These are phyloP conservation scores for Epizoanthus stellaris DNA, from an alignment of 92 coral and sea anemone genomes.

Conservation along the genomic window DNA sequence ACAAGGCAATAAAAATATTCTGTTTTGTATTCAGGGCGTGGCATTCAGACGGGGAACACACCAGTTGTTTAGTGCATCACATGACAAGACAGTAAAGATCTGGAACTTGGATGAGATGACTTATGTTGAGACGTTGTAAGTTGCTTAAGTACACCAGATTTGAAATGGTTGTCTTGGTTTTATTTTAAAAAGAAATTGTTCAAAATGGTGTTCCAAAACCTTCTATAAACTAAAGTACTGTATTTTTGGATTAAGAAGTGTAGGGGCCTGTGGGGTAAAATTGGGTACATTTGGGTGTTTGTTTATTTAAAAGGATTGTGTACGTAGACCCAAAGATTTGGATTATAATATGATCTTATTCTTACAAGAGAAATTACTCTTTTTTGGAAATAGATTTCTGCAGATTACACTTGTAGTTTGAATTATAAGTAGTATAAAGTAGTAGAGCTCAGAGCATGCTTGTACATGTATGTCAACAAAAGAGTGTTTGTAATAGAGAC, in stretches of 20 bases:
- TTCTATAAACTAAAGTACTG: background rate
- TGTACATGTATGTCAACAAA: too few species aligned
- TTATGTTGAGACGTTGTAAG: conserved; percentile 96
- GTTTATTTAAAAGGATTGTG: too few species aligned
- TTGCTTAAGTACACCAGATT: background rate
- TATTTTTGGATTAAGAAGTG: background rate
- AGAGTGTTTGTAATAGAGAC: background rate
- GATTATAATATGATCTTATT: background rate
- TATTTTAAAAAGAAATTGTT: background rate
- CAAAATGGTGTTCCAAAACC: background rate
- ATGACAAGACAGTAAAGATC: conserved; percentile 90
- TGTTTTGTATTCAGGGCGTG: conserved; percentile 68
- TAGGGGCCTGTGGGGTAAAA: too few species aligned
- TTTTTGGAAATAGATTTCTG: too few species aligned
- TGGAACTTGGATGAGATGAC: conserved; percentile 99
- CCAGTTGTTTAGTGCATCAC: conserved; percentile 93
- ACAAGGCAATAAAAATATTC: too few species aligned
- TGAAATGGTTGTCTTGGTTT: background rate
- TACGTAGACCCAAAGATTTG: background rate
- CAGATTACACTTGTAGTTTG: background rate
- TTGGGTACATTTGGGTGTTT: too few species aligned
- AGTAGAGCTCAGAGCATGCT: background rate
- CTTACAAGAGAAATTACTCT: too few species aligned
- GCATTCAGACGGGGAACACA: conserved; percentile 93
- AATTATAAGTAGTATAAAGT: background rate